These are phyloP conservation scores for Dryas iulia DNA, from an alignment of 1,140 invertebrate species.

Conservation along the genomic window DNA sequence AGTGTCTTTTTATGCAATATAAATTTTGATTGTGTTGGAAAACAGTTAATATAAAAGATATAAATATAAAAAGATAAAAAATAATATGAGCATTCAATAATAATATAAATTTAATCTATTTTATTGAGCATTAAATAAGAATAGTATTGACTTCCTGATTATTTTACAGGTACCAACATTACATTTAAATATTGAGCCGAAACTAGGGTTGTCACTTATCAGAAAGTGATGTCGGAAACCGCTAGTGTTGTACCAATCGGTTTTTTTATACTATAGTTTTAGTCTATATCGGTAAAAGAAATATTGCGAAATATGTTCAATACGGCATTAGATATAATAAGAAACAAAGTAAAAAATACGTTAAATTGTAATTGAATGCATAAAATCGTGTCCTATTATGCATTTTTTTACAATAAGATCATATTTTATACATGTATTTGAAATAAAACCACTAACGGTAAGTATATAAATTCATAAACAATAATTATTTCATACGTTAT, in stretches of 20 bases:
- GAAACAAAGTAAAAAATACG: no score
- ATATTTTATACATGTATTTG: no score
- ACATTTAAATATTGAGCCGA: conserved; percentile 21
- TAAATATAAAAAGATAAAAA: no score
- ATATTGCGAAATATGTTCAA: background rate
- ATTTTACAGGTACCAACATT: conserved; percentile 30
- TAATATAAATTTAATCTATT: background rate
- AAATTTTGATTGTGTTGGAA: background rate
- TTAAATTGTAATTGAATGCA: no score
- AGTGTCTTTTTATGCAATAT: background rate
- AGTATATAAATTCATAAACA: no score
- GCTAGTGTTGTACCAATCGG: conserved; percentile 43
- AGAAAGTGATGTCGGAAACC: conserved; percentile 26
- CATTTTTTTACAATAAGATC: no score
- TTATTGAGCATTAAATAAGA: conserved; percentile 1
- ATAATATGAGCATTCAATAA: no score
- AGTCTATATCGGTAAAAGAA: background rate
- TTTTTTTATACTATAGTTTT: background rate
- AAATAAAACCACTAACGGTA: no score
- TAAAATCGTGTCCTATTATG: no score
- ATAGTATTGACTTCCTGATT: conserved; percentile 16
- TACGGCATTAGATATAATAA: no score
- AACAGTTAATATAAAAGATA: background rate
- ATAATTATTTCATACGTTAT: no score
- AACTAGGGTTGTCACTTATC: conserved; percentile 36